These are phyloP conservation scores for Tinamus guttatus DNA, from an alignment of 2,113 vertebrate genomes.

Conservation along the genomic window DNA sequence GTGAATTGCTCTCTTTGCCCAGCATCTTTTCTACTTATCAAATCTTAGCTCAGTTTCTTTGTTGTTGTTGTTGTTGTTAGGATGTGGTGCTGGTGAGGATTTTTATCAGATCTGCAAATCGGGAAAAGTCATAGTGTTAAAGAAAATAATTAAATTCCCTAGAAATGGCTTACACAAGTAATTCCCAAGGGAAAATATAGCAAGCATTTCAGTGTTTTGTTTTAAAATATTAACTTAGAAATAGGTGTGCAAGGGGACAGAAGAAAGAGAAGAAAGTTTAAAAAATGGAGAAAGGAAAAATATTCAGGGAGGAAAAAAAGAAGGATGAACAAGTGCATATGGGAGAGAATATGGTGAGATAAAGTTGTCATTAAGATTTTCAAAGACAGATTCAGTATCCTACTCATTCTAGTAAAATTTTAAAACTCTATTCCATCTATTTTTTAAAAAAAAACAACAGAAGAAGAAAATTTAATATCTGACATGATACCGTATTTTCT, in stretches of 20 bases:
- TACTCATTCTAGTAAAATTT: not conserved
- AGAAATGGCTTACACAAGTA: not conserved
- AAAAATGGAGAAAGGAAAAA: not conserved
- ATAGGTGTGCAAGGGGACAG: not conserved
- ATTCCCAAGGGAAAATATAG: not conserved
- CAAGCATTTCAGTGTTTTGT: not conserved
- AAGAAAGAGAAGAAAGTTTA: not conserved
- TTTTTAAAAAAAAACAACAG: not conserved
- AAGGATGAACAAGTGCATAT: not conserved
- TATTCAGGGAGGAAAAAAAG: not conserved
- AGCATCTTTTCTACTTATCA: constrained; percentile 14
- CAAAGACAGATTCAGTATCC: not conserved
- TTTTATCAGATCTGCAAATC: constrained; percentile 35
- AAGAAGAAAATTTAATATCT: not conserved
- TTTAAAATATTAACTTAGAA: not conserved
- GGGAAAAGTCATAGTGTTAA: not conserved
- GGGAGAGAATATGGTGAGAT: not conserved
- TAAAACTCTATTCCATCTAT: not conserved
- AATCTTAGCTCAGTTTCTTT: not conserved
- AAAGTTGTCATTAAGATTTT: not conserved
- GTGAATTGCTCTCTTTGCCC: not conserved
- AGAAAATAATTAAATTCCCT: not conserved
- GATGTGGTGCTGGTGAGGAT: not conserved
- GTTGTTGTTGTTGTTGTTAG: not conserved
- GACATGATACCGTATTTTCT: not conserved